phyloP scores from a whole-genome alignment of 2,113 vertebrate genomes.

The Fulica atra region DNA sequence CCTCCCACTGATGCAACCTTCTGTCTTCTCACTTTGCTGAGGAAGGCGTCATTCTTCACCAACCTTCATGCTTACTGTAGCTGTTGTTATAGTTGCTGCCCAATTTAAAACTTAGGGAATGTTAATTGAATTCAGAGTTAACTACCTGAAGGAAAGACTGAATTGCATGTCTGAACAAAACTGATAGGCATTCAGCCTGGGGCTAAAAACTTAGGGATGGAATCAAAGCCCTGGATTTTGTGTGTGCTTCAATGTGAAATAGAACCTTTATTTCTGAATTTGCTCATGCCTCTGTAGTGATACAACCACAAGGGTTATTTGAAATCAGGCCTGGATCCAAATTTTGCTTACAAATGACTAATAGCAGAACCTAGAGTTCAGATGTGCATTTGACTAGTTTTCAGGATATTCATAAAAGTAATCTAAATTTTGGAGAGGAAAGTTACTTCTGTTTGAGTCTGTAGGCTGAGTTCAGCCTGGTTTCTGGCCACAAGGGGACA shows the following conservation, averaged over 20 bases:
- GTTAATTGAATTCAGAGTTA: not conserved
- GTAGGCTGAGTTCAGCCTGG: not conserved
- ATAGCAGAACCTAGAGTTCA: not conserved
- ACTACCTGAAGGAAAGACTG: not conserved
- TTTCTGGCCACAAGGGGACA: conserved; percentile 37
- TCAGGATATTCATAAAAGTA: not conserved
- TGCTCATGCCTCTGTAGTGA: not conserved
- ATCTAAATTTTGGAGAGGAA: not conserved
- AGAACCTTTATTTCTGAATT: not conserved
- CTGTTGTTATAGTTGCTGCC: not conserved
- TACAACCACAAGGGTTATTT: not conserved
- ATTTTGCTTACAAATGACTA: not conserved
- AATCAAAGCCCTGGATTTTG: not conserved
- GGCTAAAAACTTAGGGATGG: not conserved
- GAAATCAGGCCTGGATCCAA: not conserved
- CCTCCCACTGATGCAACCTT: not conserved
- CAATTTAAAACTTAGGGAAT: not conserved
- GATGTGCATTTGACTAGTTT: not conserved
- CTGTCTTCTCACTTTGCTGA: not conserved
- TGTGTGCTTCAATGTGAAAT: not conserved
- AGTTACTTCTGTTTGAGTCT: not conserved
- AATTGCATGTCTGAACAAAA: not conserved
- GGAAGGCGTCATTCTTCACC: not conserved
- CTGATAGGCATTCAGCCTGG: not conserved
- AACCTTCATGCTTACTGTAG: not conserved